Evolutionary conservation across 2,797 vertebrate genomes (phyloP).

Genomic region (Luscinia luscinia): DNA sequence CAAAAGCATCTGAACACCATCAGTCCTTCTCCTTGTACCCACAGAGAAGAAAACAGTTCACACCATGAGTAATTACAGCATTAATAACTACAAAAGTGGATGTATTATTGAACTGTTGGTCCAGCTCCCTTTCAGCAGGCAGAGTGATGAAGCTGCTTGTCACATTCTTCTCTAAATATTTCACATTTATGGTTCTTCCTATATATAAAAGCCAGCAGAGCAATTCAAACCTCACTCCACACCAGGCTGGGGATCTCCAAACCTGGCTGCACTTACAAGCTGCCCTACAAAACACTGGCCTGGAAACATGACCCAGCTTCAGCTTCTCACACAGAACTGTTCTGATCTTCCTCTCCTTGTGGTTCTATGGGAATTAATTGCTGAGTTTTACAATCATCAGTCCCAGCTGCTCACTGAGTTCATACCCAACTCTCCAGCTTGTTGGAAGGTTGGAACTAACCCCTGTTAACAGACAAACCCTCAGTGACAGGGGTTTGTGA

Average conservation of each 20-base stretch:
- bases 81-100: neutral
- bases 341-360: rapidly evolving
- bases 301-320: rapidly evolving
- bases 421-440: neutral
- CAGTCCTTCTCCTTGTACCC: neutral
- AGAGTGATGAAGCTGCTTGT: neutral
- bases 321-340: neutral
- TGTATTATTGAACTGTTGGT: neutral
- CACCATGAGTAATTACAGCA: neutral
- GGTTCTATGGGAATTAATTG: neutral
- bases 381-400: neutral
- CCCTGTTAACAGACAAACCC: neutral
- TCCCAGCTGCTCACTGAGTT: neutral
- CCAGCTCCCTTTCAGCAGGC: neutral
- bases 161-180: neutral
- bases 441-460: neutral
- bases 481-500: neutral
- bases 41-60: neutral
- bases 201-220: neutral
- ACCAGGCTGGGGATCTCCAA: neutral
- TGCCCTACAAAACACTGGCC: neutral
- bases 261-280: neutral
- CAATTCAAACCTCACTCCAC: neutral
- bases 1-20: neutral
- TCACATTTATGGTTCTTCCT: neutral